Percentiles rank a stretch among this genome's conserved stretches.
Evolutionary conservation across 92 coral and sea anemone species (phyloP).

Genomic region (Meandrina meandrites): DNA sequence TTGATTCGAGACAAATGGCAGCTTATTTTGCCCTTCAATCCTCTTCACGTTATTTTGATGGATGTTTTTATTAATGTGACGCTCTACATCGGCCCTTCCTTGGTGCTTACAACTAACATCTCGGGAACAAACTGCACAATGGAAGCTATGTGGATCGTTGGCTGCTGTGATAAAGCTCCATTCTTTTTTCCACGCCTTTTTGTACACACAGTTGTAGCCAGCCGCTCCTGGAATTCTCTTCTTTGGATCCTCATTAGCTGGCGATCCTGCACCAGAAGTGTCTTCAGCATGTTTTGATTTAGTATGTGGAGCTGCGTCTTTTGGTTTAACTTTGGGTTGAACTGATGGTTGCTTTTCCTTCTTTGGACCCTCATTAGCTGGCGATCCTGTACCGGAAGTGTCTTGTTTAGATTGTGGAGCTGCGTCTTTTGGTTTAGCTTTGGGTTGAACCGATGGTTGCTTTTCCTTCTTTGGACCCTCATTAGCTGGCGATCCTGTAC

Average conservation of each 20-base stretch:
- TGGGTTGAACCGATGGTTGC: neutral
- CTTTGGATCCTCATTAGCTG: constrained; percentile 23
- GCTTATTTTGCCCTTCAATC: constrained; percentile 40
- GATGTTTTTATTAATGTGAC: constrained; percentile 31
- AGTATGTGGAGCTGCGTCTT: too few relatives aligned
- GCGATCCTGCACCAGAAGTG: too few relatives aligned
- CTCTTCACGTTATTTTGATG: constrained; percentile 43
- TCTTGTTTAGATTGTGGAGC: too few relatives aligned
- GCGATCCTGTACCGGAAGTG: too few relatives aligned
- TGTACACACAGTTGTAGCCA: constrained; percentile 29
- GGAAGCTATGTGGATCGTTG: constrained; percentile 60
- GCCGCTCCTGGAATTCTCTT: constrained; percentile 49
- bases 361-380: constrained; percentile 24
- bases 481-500: neutral
- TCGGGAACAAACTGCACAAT: constrained; percentile 33
- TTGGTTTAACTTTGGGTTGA: too few relatives aligned
- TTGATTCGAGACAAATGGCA: constrained; percentile 48
- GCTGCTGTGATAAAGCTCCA: constrained; percentile 56
- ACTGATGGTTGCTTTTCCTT: too few relatives aligned
- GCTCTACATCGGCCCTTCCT: constrained; percentile 54
- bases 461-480: neutral
- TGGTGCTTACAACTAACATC: constrained; percentile 54
- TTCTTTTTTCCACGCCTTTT: constrained; percentile 43
- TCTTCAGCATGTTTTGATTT: too few relatives aligned
- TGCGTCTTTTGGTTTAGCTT: too few relatives aligned